Evolutionary conservation across 37 sponge, comb jelly and placozoan species (phyloP).

Genomic region (Crambe crambe): DNA sequence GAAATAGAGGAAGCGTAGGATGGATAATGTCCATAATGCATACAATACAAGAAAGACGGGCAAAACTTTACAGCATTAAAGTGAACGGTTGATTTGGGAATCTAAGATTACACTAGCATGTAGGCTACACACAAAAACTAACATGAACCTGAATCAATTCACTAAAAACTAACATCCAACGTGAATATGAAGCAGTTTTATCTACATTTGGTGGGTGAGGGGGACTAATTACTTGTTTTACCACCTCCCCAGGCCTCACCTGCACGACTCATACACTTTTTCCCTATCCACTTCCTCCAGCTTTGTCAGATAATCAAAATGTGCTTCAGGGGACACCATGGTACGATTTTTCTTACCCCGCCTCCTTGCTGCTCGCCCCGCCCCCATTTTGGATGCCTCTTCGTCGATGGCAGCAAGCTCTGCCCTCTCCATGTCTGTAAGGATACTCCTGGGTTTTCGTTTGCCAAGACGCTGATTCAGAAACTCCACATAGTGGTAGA

Average conservation of each 20-base stretch:
- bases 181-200: too few species aligned
- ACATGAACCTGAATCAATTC: too few species aligned
- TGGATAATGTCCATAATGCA: too few species aligned
- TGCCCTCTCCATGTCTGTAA: slow-evolving; percentile 24
- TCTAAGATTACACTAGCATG: too few species aligned
- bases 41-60: too few species aligned
- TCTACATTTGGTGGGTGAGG: too few species aligned
- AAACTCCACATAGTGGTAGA: slow-evolving; percentile 58
- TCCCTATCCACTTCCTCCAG: slow-evolving; percentile 33
- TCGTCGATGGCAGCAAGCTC: background rate
- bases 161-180: too few species aligned
- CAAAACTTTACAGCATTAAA: too few species aligned
- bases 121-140: too few species aligned
- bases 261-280: slow-evolving; percentile 22
- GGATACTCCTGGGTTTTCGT: background rate
- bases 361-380: background rate
- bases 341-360: background rate
- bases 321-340: slow-evolving; percentile 29
- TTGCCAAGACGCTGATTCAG: slow-evolving; percentile 21
- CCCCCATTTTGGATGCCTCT: background rate
- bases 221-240: too few species aligned
- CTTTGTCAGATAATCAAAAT: slow-evolving; percentile 24
- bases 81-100: too few species aligned
- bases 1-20: too few species aligned
- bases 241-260: slow-evolving; percentile 1